These are phyloP conservation scores for Aporrectodea caliginosa DNA, from an alignment of 1,140 invertebrate species.

Conservation along the genomic window DNA sequence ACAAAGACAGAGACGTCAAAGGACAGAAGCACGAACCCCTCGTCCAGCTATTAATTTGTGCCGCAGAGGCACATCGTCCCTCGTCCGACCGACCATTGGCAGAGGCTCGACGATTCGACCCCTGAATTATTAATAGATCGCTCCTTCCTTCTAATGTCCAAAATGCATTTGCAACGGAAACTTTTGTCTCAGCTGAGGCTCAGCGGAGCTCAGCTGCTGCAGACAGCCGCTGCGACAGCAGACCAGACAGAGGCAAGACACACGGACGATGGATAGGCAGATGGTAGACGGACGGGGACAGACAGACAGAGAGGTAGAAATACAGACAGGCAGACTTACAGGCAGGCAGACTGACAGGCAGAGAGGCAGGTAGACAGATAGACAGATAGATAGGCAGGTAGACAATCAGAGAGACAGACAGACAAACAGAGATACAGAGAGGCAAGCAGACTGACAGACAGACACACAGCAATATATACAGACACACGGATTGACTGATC, in stretches of 20 bases:
- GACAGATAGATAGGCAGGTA: not conserved
- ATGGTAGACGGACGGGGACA: no score
- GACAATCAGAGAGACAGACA: not conserved
- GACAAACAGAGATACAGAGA: not conserved
- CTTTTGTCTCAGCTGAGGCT: not conserved
- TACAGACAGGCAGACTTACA: no score
- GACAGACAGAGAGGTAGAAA: no score
- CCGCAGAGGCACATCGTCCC: no score
- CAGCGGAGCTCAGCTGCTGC: not conserved
- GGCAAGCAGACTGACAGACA: not conserved
- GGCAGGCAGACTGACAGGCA: not conserved
- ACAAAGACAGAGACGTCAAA: no score
- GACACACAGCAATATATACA: not conserved
- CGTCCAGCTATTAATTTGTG: no score
- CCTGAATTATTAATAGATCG: not conserved
- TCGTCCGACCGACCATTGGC: no score
- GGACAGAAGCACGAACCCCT: no score
- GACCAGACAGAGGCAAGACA: no score
- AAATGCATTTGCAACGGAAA: not conserved
- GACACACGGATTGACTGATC: not conserved
- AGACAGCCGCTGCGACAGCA: no score
- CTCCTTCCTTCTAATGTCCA: not conserved
- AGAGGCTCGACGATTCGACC: not conserved
- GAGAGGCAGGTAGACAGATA: not conserved
- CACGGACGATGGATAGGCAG: no score